A percentile compares a stretch with the other conserved stretches of the same genome.
These are phyloP conservation scores for Romanogobio albipinnatus DNA, from an alignment of 2,113 vertebrate genomes.

Conservation along the genomic window DNA sequence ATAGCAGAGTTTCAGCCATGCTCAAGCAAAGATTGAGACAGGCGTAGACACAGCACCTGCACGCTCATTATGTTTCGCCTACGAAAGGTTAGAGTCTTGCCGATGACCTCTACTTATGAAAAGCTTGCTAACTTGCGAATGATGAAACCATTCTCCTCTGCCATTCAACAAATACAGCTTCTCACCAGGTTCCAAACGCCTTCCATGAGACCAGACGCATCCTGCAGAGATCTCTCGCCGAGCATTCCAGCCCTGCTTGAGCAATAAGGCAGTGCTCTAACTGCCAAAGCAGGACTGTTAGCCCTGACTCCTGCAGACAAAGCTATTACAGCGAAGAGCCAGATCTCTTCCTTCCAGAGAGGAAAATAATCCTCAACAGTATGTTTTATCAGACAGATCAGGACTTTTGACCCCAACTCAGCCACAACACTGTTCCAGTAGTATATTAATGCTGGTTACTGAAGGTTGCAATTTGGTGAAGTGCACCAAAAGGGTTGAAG, in stretches of 20 bases:
- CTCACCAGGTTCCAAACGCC: constrained; percentile 2
- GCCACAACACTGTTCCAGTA: constrained; percentile 24
- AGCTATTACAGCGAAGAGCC: constrained; percentile 6
- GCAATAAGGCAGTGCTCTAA: background rate
- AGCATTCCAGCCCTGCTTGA: constrained; percentile 10
- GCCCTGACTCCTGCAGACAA: constrained; percentile 5
- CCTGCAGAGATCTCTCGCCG: constrained; percentile 25
- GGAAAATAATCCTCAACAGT: constrained; percentile 27
- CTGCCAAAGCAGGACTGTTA: constrained; percentile 14
- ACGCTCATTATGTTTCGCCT: background rate
- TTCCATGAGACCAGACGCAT: constrained; percentile 28
- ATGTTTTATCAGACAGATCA: constrained; percentile 18
- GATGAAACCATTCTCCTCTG: constrained; percentile 41
- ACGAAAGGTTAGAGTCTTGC: constrained; percentile 12
- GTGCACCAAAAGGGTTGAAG: background rate
- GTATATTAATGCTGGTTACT: constrained; percentile 22
- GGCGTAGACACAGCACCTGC: constrained; percentile 1
- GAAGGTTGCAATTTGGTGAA: constrained; percentile 27
- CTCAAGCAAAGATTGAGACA: background rate
- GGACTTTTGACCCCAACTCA: constrained; percentile 6
- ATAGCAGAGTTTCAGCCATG: background rate
- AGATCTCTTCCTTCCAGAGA: background rate
- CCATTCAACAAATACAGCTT: constrained; percentile 20
- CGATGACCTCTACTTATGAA: background rate
- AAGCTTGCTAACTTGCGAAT: background rate